phyloP scores from a whole-genome alignment of 2,888 invertebrate genomes.

The Spodoptera exigua region DNA sequence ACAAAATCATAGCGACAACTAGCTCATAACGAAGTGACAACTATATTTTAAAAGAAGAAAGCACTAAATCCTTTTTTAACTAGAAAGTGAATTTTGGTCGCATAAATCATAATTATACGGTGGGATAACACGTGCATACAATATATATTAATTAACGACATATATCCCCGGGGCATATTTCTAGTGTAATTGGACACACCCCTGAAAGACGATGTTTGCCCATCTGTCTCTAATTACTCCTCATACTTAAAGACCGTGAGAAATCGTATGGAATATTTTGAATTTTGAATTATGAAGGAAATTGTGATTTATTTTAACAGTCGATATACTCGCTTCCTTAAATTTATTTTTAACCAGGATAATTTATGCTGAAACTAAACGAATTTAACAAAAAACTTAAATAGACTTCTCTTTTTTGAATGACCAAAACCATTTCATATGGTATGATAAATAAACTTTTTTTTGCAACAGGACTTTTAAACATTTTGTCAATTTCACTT shows the following conservation, averaged over 20 bases:
- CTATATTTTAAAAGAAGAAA: constrained; percentile 40
- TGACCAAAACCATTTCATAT: too few species aligned
- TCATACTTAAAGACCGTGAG: constrained; percentile 72
- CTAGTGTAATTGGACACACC: constrained; percentile 74
- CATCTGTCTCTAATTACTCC: constrained; percentile 80
- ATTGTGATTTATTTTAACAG: constrained; percentile 17
- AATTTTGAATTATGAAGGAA: constrained; percentile 47
- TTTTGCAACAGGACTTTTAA: too few species aligned
- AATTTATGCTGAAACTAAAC: too few species aligned
- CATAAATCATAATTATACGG: constrained; percentile 75
- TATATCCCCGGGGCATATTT: constrained; percentile 75
- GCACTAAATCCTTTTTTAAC: constrained; percentile 54
- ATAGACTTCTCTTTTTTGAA: too few species aligned
- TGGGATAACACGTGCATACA: constrained; percentile 69
- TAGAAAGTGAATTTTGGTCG: constrained; percentile 42
- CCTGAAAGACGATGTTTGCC: constrained; percentile 52
- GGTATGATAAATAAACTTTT: too few species aligned
- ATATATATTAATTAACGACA: constrained; percentile 75
- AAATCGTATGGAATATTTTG: constrained; percentile 56
- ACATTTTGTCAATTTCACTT: too few species aligned
- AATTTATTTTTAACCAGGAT: constrained; percentile 1
- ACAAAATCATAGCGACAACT: constrained; percentile 13
- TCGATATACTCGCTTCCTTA: too few species aligned
- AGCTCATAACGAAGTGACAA: constrained; percentile 27
- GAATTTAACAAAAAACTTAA: too few species aligned